Percentiles rank a stretch among this genome's conserved stretches.
Evolutionary conservation across 2,888 invertebrate genomes (phyloP).

Genomic region (Habroteleia sp.): DNA sequence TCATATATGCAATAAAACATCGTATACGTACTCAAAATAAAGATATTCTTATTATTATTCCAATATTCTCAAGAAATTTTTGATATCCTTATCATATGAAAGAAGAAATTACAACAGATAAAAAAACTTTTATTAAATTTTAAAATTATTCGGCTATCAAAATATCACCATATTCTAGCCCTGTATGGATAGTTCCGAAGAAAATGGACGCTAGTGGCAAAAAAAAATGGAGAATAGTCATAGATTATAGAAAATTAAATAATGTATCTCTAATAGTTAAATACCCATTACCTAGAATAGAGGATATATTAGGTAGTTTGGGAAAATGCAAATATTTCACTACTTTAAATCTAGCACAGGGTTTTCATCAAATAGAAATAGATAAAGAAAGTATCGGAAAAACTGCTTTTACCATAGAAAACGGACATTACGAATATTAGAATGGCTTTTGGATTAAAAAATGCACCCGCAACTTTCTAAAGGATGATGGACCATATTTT

Average conservation of each 20-base stretch:
- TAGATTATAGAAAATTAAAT: slow-evolving; percentile 5
- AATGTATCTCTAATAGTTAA: background rate
- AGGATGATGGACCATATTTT: slow-evolving; percentile 1
- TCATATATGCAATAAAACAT: slow-evolving; percentile 8
- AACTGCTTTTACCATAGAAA: slow-evolving; percentile 1
- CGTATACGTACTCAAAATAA: background rate
- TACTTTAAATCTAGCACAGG: background rate
- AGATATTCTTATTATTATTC: no score
- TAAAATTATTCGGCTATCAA: slow-evolving; percentile 7
- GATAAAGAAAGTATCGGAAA: background rate
- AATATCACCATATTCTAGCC: slow-evolving; percentile 11
- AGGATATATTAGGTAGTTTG: no score
- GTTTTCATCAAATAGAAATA: background rate
- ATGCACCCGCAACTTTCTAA: slow-evolving; percentile 1
- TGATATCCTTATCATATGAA: slow-evolving; percentile 10
- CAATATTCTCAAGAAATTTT: slow-evolving; percentile 1
- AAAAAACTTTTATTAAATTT: slow-evolving; percentile 9
- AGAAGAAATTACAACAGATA: slow-evolving; percentile 5
- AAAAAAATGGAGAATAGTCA: slow-evolving; percentile 7
- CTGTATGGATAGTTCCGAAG: slow-evolving; percentile 7
- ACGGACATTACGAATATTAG: background rate
- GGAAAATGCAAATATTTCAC: background rate
- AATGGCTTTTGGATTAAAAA: background rate
- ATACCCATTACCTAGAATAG: slow-evolving; percentile 1
- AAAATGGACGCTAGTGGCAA: slow-evolving; percentile 1